Evolutionary conservation across 2,888 invertebrate species (phyloP), one percentile per base, ranked within the genome.

Genomic region (Magallana nippona): DNA sequence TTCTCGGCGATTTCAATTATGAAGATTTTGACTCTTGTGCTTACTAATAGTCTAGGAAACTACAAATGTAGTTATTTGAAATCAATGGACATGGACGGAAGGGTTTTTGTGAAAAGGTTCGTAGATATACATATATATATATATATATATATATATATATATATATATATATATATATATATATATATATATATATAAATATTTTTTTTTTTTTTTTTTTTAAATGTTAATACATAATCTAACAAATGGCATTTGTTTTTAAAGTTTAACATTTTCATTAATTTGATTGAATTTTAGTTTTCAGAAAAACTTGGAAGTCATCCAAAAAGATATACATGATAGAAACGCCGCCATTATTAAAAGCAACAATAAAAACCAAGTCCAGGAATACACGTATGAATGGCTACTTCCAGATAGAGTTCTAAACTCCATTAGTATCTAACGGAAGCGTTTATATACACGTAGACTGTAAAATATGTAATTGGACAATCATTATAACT

Each of bases 401-500:
- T 63, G 27, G 63, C 63, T 63, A 10, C 8, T 22, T 22, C 63
- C 63, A 22, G 63, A 63, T 27, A 19, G 22, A 63, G 63, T 63
- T 22, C 27, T 63, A 10, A 63, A 63, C 27, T 63, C 63, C 10
- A 63, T 63, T 27, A 63, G 63, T 22, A 63, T 63, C 63, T 63
- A 27, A 63, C 32, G 32, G 3, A 32, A 32, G 3, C 32, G 32
- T 2, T 2, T 32, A 32, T 32, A 32, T 32, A 32, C 32, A 32
- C 3, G 32, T 32, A 32, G 32, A 32, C 32, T 32, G 32, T 32
- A 32, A 32, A 3, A 32, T 32, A 2, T 32, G 32, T 32, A 2
- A 32, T 32, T 32, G 1, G 3, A 3, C 32, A 32, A 32, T 3
- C 32, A 32, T 2, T 2, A 32, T 3, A 32, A 32, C 32, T 32